A percentile compares a stretch with the other conserved stretches of the same genome.
Conservation (phyloP, 2,888 invertebrate species). For the Formica aserva region DNA sequence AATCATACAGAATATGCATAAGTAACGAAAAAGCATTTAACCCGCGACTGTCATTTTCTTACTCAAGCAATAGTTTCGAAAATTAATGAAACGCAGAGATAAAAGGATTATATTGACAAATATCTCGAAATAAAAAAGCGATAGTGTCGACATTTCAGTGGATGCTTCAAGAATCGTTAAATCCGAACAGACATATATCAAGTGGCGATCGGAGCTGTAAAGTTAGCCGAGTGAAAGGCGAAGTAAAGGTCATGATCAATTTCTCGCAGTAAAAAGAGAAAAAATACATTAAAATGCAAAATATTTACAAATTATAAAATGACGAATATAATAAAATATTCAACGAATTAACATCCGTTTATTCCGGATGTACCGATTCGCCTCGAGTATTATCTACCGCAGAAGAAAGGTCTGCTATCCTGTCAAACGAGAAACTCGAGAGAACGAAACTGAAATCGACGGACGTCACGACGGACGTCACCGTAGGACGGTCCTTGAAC, state of each 20-base stretch:
- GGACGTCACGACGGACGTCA: background rate
- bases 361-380: conserved; percentile 11
- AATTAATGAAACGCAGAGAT: background rate
- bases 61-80: background rate
- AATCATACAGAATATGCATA: conserved; percentile 24
- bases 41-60: background rate
- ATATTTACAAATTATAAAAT: background rate
- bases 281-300: background rate
- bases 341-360: background rate
- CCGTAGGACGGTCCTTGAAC: conserved; percentile 41
- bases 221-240: conserved; percentile 19
- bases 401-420: background rate
- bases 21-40: background rate
- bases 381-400: background rate
- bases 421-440: background rate
- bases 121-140: background rate
- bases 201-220: background rate
- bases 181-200: background rate
- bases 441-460: conserved; percentile 6
- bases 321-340: background rate
- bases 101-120: background rate
- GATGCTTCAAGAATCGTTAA: background rate
- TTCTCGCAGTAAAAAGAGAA: background rate
- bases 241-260: conserved; percentile 8
- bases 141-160: background rate